Percentiles rank a stretch among this genome's conserved stretches.
phyloP scores from a whole-genome alignment of 1,140 invertebrate genomes.

The Zaprionus capensis region DNA sequence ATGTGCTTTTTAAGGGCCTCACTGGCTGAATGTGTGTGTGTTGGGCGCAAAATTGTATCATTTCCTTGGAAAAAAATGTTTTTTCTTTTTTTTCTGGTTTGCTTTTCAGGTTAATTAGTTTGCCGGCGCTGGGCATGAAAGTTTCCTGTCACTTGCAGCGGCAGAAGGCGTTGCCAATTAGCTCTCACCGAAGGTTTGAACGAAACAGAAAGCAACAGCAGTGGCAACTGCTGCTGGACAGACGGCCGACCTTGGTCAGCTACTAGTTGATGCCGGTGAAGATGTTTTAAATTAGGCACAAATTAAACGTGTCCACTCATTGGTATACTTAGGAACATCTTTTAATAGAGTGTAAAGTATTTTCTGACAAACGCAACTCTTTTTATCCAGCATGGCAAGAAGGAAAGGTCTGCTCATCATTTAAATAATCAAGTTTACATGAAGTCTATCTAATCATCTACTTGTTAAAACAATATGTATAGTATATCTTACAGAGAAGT shows the following conservation, averaged over 20 bases:
- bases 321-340: not conserved
- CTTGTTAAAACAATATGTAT: too few relatives aligned
- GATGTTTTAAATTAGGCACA: slow-evolving; percentile 9
- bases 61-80: slow-evolving; percentile 71
- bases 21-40: slow-evolving; percentile 33
- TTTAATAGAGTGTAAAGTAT: not conserved
- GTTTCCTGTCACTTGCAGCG: slow-evolving; percentile 80
- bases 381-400: too few relatives aligned
- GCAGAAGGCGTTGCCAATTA: slow-evolving; percentile 79
- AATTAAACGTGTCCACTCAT: slow-evolving; percentile 7
- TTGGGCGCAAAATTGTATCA: slow-evolving; percentile 74
- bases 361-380: not conserved
- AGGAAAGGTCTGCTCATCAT: too few relatives aligned
- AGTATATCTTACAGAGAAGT: too few relatives aligned
- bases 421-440: too few relatives aligned
- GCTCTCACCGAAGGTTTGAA: slow-evolving; percentile 49
- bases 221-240: slow-evolving; percentile 6
- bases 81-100: slow-evolving; percentile 40
- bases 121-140: slow-evolving; percentile 65
- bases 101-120: slow-evolving; percentile 78
- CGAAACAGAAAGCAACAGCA: not conserved
- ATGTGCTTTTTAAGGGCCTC: slow-evolving; percentile 64
- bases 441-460: too few relatives aligned
- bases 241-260: slow-evolving; percentile 26
- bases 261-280: not conserved